A percentile compares a stretch with the other conserved stretches of the same genome.
Conservation (phyloP, 2,797 vertebrate genomes). For the Rhinogobio ventralis region DNA sequence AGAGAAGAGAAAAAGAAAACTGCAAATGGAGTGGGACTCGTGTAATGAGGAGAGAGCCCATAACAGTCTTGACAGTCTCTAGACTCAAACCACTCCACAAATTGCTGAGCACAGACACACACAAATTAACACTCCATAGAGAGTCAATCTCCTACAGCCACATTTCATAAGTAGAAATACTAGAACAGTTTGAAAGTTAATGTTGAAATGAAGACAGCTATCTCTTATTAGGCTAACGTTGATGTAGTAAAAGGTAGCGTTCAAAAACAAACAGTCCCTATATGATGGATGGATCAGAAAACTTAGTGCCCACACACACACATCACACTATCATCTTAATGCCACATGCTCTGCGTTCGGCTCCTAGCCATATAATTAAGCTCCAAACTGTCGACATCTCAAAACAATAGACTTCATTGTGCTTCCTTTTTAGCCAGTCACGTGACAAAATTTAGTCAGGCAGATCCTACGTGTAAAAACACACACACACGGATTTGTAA, state of each 20-base stretch:
- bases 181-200: slow-evolving; percentile 3
- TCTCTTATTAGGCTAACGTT: slow-evolving; percentile 2
- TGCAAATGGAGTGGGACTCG: slow-evolving; percentile 12
- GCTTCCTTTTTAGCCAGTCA: slow-evolving; percentile 63
- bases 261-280: neutral
- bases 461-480: slow-evolving; percentile 55
- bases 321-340: slow-evolving; percentile 33
- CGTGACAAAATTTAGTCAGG: slow-evolving; percentile 53
- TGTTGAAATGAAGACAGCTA: slow-evolving; percentile 10
- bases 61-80: slow-evolving; percentile 47
- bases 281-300: slow-evolving; percentile 16
- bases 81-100: slow-evolving; percentile 30
- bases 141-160: slow-evolving; percentile 10
- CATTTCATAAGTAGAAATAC: neutral
- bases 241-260: neutral
- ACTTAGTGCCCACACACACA: neutral
- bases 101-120: slow-evolving; percentile 39
- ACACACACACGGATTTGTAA: neutral
- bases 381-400: slow-evolving; percentile 61
- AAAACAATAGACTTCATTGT: slow-evolving; percentile 63
- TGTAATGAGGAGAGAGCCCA: slow-evolving; percentile 23
- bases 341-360: slow-evolving; percentile 18
- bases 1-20: neutral
- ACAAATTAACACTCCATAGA: slow-evolving; percentile 3
- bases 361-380: slow-evolving; percentile 67